These are phyloP conservation scores for Pseudocheirus occidentalis DNA, from an alignment of 2,797 vertebrate species.

Conservation along the genomic window DNA sequence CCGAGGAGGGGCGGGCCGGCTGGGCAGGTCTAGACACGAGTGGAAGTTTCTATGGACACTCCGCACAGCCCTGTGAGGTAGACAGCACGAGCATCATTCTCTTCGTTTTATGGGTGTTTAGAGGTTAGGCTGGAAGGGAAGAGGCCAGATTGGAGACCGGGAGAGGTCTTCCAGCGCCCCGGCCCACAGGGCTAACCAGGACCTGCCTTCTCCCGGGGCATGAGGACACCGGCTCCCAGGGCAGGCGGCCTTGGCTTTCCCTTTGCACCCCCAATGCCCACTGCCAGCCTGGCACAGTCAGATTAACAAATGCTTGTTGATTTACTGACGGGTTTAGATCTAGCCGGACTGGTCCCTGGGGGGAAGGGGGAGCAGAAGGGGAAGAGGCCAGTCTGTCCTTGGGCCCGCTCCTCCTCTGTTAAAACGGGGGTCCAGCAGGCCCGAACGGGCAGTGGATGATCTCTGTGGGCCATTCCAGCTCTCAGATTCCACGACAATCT, in stretches of 20 bases:
- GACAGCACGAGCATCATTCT: background rate
- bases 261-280: background rate
- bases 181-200: background rate
- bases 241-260: background rate
- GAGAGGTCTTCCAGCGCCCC: background rate
- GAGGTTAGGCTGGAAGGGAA: background rate
- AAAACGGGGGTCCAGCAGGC: background rate
- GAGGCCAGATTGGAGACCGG: background rate
- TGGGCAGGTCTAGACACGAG: background rate
- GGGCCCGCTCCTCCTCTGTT: background rate
- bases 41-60: background rate
- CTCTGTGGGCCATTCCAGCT: background rate
- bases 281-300: background rate
- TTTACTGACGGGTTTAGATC: background rate
- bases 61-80: background rate
- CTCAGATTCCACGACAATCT: background rate
- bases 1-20: accelerated
- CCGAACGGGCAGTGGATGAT: background rate
- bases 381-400: background rate
- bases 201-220: background rate
- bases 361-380: background rate
- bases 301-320: background rate
- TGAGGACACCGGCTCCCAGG: background rate
- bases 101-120: background rate
- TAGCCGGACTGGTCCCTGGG: background rate